A percentile compares a stretch with the other conserved stretches of the same genome.
phyloP scores from a whole-genome alignment of 2,797 vertebrate species.

The Steatocranus sp. region DNA sequence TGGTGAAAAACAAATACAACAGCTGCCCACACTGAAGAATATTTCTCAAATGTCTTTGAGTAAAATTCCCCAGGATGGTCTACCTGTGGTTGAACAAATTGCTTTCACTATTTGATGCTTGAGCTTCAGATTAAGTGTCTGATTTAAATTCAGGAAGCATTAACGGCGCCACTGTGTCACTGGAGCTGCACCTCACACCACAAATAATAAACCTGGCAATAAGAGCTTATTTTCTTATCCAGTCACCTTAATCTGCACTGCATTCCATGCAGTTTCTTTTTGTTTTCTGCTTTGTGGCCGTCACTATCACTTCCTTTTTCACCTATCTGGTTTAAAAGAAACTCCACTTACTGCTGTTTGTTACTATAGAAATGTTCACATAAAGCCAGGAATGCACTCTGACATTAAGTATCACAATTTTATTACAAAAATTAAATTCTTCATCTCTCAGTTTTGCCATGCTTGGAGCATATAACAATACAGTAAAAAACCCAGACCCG shows the following conservation, averaged over 20 bases:
- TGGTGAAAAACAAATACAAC: not conserved
- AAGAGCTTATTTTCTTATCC: not conserved
- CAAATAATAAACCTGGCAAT: not conserved
- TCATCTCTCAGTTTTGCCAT: slow-evolving; percentile 81
- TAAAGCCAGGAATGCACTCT: slow-evolving; percentile 41
- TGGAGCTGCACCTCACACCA: not conserved
- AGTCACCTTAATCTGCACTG: slow-evolving; percentile 7
- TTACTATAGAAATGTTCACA: not conserved
- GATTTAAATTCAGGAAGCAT: not conserved
- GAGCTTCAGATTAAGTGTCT: not conserved
- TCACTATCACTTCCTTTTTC: not conserved
- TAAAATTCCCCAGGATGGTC: not conserved
- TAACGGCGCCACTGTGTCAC: fast-evolving
- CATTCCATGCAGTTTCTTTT: not conserved
- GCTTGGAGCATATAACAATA: slow-evolving; percentile 85
- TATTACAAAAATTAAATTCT: slow-evolving; percentile 84
- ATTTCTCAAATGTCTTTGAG: not conserved
- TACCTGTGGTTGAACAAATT: not conserved
- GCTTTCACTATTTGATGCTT: not conserved
- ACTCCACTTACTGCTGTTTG: not conserved
- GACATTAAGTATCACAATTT: slow-evolving; percentile 80
- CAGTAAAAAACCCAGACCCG: slow-evolving; percentile 81
- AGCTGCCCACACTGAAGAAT: not conserved
- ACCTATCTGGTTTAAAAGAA: not conserved
- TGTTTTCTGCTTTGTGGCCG: slow-evolving; percentile 5